phyloP scores from a whole-genome alignment of 2,797 vertebrate genomes.

The Acipenser transmontanus region DNA sequence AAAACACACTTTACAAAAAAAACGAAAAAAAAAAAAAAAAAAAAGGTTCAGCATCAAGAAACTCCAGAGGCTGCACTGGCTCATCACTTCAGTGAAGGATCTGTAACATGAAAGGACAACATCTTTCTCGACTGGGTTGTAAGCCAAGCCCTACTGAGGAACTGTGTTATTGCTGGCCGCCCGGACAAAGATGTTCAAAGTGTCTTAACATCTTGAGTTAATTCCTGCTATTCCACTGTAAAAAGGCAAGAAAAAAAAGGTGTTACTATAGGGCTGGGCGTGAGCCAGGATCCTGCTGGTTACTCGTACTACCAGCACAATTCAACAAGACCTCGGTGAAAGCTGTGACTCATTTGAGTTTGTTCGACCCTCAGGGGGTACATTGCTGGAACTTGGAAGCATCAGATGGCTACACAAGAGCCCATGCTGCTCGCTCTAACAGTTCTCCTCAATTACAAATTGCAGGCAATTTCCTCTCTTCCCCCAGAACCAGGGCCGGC shows the following conservation, averaged over 20 bases:
- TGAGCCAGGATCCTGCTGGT: conserved; percentile 3
- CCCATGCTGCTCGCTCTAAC: conserved; percentile 32
- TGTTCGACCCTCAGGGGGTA: conserved; percentile 20
- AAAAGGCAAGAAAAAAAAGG: background rate
- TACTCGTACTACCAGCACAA: background rate
- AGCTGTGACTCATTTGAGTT: conserved; percentile 29
- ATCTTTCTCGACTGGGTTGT: background rate
- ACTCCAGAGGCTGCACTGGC: background rate
- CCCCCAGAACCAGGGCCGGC: conserved; percentile 5
- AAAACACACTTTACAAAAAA: no score
- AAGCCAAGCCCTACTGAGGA: background rate
- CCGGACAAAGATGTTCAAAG: background rate
- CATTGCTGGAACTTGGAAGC: conserved; percentile 20
- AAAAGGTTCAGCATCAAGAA: background rate
- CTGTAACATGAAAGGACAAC: background rate
- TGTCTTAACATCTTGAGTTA: conserved; percentile 22
- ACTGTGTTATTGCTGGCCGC: background rate
- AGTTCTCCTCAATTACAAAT: conserved; percentile 30
- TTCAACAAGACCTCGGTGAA: conserved; percentile 10
- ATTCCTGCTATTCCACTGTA: background rate
- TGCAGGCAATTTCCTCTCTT: conserved; percentile 23
- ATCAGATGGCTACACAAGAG: conserved; percentile 25
- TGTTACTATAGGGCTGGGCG: conserved; percentile 7
- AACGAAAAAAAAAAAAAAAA: no score
- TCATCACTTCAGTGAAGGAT: background rate